phyloP scores from a whole-genome alignment of 2,113 vertebrate species.

The Platycercus adscitus region DNA sequence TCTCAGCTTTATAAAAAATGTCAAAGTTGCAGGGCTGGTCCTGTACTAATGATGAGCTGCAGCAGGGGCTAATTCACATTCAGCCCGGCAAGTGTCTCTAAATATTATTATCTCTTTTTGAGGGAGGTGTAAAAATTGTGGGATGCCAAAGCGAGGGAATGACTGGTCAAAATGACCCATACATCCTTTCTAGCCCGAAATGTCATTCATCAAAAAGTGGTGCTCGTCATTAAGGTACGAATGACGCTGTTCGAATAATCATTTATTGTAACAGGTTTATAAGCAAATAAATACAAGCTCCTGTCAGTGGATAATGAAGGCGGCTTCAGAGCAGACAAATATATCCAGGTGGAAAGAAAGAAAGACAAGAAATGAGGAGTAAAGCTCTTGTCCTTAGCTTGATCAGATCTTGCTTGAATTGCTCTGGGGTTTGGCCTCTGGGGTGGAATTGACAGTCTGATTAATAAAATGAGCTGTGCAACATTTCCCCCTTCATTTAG shows the following conservation, averaged over 20 bases:
- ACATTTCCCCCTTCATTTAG: constrained; percentile 99
- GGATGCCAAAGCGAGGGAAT: constrained; percentile 91
- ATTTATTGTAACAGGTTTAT: constrained; percentile 99
- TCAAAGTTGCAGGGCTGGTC: constrained; percentile 86
- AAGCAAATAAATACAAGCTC: constrained; percentile 99
- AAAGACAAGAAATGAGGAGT: constrained; percentile 90
- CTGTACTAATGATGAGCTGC: constrained; percentile 88
- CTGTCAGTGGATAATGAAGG: constrained; percentile 99
- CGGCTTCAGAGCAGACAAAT: constrained; percentile 98
- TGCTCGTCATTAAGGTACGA: constrained; percentile 96
- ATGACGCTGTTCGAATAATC: constrained; percentile 99
- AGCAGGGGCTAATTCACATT: constrained; percentile 92
- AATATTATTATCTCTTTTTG: constrained; percentile 95
- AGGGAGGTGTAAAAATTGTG: constrained; percentile 87
- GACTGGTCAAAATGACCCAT: constrained; percentile 95
- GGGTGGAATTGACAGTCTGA: constrained; percentile 99
- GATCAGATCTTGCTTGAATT: constrained; percentile 90
- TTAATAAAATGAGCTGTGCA: constrained; percentile 99
- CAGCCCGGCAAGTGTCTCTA: constrained; percentile 90
- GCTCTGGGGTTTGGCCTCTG: constrained; percentile 98
- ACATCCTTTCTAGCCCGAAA: constrained; percentile 92
- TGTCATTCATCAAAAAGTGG: constrained; percentile 99
- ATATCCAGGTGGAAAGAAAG: constrained; percentile 94
- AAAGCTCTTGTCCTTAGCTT: constrained; percentile 87
- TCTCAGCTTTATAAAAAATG: constrained; percentile 87